Percentiles rank a stretch among this genome's conserved stretches.
phyloP scores from a whole-genome alignment of 2,888 invertebrate species.

The Amphipoea oculea region DNA sequence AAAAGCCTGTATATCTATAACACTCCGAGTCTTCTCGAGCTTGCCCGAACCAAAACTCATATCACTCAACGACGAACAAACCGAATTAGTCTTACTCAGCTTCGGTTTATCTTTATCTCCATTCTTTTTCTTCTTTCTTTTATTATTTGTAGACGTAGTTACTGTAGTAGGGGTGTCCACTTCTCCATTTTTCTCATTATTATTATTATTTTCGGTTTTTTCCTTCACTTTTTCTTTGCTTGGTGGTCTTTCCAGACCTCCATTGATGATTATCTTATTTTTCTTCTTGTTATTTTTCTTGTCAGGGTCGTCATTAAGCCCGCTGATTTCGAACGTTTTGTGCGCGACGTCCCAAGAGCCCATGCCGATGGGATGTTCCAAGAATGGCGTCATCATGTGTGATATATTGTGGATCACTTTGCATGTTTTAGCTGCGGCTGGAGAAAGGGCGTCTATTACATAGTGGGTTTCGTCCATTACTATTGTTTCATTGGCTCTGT shows the following conservation, averaged over 20 bases:
- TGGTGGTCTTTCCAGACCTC: conserved; percentile 15
- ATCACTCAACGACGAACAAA: conserved; percentile 83
- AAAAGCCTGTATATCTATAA: conserved; percentile 82
- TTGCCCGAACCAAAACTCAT: conserved; percentile 77
- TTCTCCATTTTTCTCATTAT: conserved; percentile 37
- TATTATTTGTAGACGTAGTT: conserved; percentile 18
- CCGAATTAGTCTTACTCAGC: conserved; percentile 79
- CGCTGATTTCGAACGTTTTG: conserved; percentile 55
- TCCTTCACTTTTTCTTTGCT: conserved; percentile 23
- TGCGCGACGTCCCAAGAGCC: conserved; percentile 33
- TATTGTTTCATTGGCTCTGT: conserved; percentile 73
- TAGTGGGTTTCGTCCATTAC: conserved; percentile 66
- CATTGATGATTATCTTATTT: conserved; percentile 43
- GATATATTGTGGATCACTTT: conserved; percentile 75
- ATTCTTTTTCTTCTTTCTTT: conserved; percentile 68
- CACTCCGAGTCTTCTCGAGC: conserved; percentile 56
- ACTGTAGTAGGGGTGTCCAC: not conserved
- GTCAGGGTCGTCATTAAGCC: conserved; percentile 61
- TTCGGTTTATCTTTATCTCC: conserved; percentile 68
- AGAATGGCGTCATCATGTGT: conserved; percentile 72
- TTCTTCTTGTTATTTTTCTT: conserved; percentile 64
- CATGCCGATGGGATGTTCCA: conserved; percentile 41
- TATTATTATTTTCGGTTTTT: conserved; percentile 16
- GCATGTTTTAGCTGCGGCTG: conserved; percentile 74
- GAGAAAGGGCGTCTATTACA: conserved; percentile 59